Evolutionary conservation across 1,140 invertebrate species (phyloP).

Genomic region (Caenorhabditis briggsae): DNA sequence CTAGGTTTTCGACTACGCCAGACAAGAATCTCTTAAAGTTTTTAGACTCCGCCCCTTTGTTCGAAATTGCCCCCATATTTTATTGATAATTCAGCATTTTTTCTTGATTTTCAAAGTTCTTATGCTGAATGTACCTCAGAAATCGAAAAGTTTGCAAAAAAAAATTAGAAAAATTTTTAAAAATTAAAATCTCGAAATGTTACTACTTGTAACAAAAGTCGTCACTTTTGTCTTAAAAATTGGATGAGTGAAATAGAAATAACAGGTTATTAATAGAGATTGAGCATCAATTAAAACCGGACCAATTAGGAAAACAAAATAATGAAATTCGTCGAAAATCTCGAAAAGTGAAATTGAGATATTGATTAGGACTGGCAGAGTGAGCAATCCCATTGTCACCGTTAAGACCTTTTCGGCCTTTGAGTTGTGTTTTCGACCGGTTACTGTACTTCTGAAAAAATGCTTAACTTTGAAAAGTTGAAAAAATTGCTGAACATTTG

Average conservation of each 20-base stretch:
- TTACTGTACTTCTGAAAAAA: background rate
- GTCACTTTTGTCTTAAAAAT: no score
- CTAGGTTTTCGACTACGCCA: no score
- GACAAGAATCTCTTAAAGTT: no score
- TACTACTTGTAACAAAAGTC: background rate
- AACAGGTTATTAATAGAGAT: conserved; percentile 10
- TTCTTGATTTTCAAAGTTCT: no score
- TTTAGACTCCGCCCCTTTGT: background rate
- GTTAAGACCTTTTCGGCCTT: background rate
- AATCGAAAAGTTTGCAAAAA: no score
- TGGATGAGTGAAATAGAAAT: conserved; percentile 41
- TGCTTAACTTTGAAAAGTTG: no score
- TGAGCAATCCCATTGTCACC: background rate
- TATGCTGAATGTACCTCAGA: no score
- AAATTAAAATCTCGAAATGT: no score
- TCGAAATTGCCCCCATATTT: no score
- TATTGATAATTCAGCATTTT: no score
- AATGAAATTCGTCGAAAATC: conserved; percentile 1
- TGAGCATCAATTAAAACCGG: conserved; percentile 19
- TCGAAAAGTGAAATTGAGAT: background rate
- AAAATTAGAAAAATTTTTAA: no score
- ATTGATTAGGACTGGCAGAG: background rate
- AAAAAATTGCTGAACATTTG: no score
- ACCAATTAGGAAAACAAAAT: background rate
- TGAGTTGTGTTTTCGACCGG: background rate